Percentiles rank a stretch among this genome's conserved stretches.
Evolutionary conservation across 1,140 invertebrate species (phyloP).

Genomic region (Cherax quadricarinatus): DNA sequence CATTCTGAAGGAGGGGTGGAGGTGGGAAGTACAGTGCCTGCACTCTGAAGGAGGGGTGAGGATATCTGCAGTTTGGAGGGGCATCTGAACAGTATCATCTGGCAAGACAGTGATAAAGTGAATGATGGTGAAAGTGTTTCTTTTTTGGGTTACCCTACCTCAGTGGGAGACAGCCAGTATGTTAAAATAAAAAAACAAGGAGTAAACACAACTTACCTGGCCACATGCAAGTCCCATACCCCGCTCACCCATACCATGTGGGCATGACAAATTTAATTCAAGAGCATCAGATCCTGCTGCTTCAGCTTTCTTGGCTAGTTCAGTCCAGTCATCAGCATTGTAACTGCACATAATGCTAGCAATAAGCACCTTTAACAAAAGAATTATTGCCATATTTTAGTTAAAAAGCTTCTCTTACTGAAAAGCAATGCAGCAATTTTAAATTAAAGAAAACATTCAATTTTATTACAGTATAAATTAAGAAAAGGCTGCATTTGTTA

Average conservation of each 20-base stretch:
- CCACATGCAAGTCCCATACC: conserved; percentile 99
- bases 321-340: conserved; percentile 91
- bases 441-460: background rate
- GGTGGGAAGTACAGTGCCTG: no score
- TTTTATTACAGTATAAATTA: background rate
- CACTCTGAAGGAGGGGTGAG: no score
- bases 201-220: conserved; percentile 81
- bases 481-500: background rate
- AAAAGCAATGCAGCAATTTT: background rate
- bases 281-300: conserved; percentile 93
- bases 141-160: no score
- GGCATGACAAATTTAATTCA: conserved; percentile 97
- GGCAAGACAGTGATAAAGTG: no score
- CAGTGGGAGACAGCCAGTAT: no score
- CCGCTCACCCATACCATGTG: conserved; percentile 98
- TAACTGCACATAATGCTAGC: conserved; percentile 98
- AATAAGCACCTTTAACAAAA: conserved; percentile 86
- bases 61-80: no score
- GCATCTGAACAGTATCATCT: no score
- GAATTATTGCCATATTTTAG: conserved; percentile 25
- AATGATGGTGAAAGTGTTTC: no score
- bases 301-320: conserved; percentile 87
- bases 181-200: background rate
- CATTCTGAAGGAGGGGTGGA: no score
- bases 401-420: background rate